Percentiles rank a stretch among this genome's conserved stretches.
Conservation (phyloP, 2,888 invertebrate species). For the Ischnus inquisitorius region DNA sequence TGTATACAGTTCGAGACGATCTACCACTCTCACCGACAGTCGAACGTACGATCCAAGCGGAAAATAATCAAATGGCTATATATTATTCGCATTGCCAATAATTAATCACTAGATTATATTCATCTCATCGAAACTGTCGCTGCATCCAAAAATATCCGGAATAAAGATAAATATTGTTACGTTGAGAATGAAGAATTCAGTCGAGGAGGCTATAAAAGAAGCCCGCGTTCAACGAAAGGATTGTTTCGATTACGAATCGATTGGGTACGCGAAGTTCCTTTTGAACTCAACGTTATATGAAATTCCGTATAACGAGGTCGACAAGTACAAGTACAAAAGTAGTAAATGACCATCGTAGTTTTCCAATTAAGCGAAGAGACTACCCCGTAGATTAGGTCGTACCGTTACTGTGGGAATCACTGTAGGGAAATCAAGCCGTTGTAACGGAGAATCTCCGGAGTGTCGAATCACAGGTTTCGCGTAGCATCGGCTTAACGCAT, state of each 20-base stretch:
- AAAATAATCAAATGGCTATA: background rate
- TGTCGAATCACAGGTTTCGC: conserved; percentile 29
- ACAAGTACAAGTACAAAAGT: no score
- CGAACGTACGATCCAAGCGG: background rate
- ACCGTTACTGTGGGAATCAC: conserved; percentile 8
- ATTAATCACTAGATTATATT: background rate
- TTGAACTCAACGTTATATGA: no score
- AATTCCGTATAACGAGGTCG: no score
- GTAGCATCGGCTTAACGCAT: background rate
- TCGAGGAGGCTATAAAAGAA: no score
- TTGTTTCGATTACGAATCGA: no score
- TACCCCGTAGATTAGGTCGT: conserved; percentile 3
- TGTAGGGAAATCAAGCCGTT: conserved; percentile 57
- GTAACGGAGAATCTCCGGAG: conserved; percentile 38
- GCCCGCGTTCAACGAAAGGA: no score
- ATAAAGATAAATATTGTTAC: no score
- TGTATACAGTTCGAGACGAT: conserved; percentile 4
- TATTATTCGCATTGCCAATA: background rate
- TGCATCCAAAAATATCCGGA: background rate
- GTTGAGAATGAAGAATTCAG: no score
- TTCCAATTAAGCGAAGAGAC: conserved; percentile 15
- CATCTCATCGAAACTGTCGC: background rate
- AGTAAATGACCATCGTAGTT: no score
- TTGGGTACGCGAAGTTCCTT: no score
- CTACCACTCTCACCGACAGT: background rate